Percentiles rank a stretch among this genome's conserved stretches.
phyloP scores from a whole-genome alignment of 2,888 invertebrate genomes.

The Biston betularia region DNA sequence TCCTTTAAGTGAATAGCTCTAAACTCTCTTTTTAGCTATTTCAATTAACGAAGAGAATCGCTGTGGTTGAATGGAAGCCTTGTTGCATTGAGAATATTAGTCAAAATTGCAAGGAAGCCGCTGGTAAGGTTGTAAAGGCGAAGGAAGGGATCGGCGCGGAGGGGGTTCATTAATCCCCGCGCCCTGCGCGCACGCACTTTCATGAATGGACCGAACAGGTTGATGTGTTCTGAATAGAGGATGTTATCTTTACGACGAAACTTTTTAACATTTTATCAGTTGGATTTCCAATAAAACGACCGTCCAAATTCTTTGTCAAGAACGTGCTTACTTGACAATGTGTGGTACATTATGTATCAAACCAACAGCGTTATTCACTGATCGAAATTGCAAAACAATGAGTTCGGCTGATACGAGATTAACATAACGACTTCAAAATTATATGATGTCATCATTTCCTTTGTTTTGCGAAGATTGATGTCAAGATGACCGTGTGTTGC shows the following conservation, averaged over 20 bases:
- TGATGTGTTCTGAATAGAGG: conserved; percentile 80
- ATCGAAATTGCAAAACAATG: conserved; percentile 63
- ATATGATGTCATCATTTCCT: conserved; percentile 72
- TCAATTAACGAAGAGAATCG: conserved; percentile 29
- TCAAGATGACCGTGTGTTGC: conserved; percentile 62
- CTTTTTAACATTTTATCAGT: conserved; percentile 33
- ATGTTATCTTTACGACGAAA: conserved; percentile 52
- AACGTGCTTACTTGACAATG: conserved; percentile 46
- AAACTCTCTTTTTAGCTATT: conserved; percentile 13
- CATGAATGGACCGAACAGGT: conserved; percentile 86
- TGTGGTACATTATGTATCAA: conserved; percentile 35
- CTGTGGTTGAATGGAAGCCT: conserved; percentile 49
- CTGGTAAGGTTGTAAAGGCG: conserved; percentile 64
- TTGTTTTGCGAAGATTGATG: conserved; percentile 63
- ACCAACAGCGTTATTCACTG: conserved; percentile 48
- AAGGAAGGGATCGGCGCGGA: conserved; percentile 66
- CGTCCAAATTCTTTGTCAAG: conserved; percentile 30
- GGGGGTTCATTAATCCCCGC: conserved; percentile 85
- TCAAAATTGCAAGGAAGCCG: conserved; percentile 47
- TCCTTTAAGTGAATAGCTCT: conserved; percentile 2
- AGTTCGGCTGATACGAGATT: conserved; percentile 54
- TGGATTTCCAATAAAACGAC: conserved; percentile 22
- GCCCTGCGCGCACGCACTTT: conserved; percentile 86
- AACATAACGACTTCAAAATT: conserved; percentile 57
- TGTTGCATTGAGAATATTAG: conserved; percentile 50